Conservation (phyloP, 2,113 vertebrate species). For the Misgurnus anguillicaudatus region DNA sequence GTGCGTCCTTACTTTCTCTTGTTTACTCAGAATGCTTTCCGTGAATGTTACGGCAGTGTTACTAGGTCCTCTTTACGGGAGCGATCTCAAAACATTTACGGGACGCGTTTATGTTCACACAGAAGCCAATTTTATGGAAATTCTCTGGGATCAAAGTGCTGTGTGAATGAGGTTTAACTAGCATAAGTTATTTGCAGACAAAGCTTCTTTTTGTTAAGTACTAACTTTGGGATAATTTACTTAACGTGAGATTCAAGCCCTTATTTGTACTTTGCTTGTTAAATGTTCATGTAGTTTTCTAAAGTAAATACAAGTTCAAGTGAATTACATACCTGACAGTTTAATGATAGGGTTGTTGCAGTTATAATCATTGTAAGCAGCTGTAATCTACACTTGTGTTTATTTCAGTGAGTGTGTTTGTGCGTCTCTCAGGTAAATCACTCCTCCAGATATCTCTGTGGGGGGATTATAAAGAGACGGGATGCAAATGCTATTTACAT, state of each 20-base stretch:
- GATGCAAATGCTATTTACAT: conserved; percentile 46
- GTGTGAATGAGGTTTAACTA: no score
- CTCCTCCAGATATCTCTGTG: conserved; percentile 50
- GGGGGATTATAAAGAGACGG: conserved; percentile 23
- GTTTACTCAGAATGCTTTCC: no score
- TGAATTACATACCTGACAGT: conserved; percentile 8
- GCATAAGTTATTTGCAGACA: neutral
- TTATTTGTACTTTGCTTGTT: conserved; percentile 15
- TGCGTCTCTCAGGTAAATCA: conserved; percentile 54
- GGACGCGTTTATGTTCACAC: no score
- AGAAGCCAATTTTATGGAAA: no score
- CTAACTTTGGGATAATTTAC: neutral
- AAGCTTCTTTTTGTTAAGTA: neutral
- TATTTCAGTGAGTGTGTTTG: conserved; percentile 34
- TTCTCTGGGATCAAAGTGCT: no score
- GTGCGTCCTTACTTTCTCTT: no score
- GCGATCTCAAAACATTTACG: no score
- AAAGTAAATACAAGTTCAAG: conserved; percentile 19
- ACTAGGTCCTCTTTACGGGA: no score
- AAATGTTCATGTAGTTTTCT: conserved; percentile 15
- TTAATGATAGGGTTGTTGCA: conserved; percentile 16
- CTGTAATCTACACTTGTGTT: conserved; percentile 9
- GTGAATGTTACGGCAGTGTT: no score
- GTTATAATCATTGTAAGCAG: conserved; percentile 21
- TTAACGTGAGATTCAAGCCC: conserved; percentile 9